phyloP scores from a whole-genome alignment of 2,113 vertebrate species.

The Axis porcinus region DNA sequence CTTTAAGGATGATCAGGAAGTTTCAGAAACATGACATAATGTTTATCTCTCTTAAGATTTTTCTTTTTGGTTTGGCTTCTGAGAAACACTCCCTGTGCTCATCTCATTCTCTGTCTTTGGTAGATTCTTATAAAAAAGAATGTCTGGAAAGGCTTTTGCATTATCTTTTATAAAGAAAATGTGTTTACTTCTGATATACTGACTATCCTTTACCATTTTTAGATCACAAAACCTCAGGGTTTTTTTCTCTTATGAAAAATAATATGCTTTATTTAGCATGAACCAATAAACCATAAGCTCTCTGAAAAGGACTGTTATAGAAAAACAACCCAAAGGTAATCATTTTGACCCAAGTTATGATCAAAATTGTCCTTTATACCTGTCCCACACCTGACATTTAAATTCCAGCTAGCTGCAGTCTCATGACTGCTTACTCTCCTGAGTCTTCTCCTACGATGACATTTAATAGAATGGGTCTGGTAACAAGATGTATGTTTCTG shows the following conservation, averaged over 20 bases:
- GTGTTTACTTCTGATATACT: background rate
- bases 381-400: conserved; percentile 35
- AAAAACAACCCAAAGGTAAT: background rate
- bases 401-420: background rate
- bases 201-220: background rate
- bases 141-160: background rate
- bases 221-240: background rate
- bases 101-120: background rate
- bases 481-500: background rate
- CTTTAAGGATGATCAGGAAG: conserved; percentile 59
- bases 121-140: conserved; percentile 24
- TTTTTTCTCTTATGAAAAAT: background rate
- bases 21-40: conserved; percentile 69
- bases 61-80: conserved; percentile 54
- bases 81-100: background rate
- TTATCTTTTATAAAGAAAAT: conserved; percentile 21
- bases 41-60: conserved; percentile 59
- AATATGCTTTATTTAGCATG: background rate
- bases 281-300: background rate
- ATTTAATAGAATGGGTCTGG: conserved; percentile 13
- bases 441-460: background rate
- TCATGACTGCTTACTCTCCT: background rate
- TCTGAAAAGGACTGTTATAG: background rate
- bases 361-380: background rate
- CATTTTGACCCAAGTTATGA: background rate